phyloP scores from a whole-genome alignment of 2,797 vertebrate genomes.

The Gambusia yucatana region DNA sequence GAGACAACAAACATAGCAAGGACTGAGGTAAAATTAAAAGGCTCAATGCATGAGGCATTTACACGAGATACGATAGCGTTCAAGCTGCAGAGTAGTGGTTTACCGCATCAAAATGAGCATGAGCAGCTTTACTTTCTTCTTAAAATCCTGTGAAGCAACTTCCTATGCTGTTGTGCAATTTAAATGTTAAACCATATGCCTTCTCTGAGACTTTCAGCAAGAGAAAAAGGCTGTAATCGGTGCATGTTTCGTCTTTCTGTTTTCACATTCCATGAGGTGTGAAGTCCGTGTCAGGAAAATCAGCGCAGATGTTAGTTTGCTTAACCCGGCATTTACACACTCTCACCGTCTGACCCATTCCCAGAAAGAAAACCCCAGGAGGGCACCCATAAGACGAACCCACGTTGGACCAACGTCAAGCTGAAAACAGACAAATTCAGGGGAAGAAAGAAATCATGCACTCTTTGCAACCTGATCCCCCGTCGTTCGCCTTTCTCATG shows the following conservation, averaged over 20 bases:
- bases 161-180: slow-evolving; percentile 51
- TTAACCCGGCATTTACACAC: slow-evolving; percentile 55
- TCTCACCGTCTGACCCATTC: slow-evolving; percentile 29
- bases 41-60: slow-evolving; percentile 19
- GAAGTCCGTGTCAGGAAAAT: slow-evolving; percentile 19
- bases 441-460: slow-evolving; percentile 28
- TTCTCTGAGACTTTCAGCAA: not conserved
- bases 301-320: slow-evolving; percentile 51
- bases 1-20: slow-evolving; percentile 35
- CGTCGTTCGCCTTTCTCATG: slow-evolving; percentile 60
- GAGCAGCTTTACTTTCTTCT: slow-evolving; percentile 23
- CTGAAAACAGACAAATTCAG: slow-evolving; percentile 35
- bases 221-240: slow-evolving; percentile 12
- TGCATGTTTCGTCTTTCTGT: slow-evolving; percentile 12
- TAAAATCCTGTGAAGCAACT: slow-evolving; percentile 47
- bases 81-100: slow-evolving; percentile 47
- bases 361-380: slow-evolving; percentile 20
- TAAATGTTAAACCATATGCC: slow-evolving; percentile 28
- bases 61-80: slow-evolving; percentile 45
- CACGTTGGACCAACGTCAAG: slow-evolving; percentile 42
- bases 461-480: slow-evolving; percentile 56
- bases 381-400: slow-evolving; percentile 24
- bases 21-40: slow-evolving; percentile 33
- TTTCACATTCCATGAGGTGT: slow-evolving; percentile 24
- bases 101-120: slow-evolving; percentile 40